Base-by-base conservation (phyloP, 2,888 invertebrate genomes). In the Zygothrica quintamaculata region DNA sequence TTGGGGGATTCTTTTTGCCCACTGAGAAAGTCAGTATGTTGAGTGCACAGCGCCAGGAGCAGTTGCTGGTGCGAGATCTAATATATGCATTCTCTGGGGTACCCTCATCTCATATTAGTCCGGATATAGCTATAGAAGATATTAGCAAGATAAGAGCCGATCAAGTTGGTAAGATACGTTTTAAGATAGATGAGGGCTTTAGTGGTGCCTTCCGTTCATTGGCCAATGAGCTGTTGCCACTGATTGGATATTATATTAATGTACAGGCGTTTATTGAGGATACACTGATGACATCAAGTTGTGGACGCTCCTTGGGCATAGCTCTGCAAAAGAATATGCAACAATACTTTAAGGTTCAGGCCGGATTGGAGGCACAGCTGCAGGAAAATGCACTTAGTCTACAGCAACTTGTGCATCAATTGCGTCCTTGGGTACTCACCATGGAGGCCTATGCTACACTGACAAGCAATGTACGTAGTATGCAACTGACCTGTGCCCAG, bases 81-180 rank as follows among this genome's bases (percentile, higher is more conserved):
- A 84, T 82, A 11, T 84, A 84, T 3, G 75, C 81, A 1, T 77
- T 82, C 7, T 81, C 84, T 1, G 82, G 82, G 0, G 82, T 82
- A 3, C 82, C 82, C 2, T 50, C 79, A 0, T 37, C 77, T 0
- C 62, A 84, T 40, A 76, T 82, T 0, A 60, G 40, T 0, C 65
- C 76, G 1, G 84, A 81, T 1, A 22, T 75, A 1, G n/a, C 47
- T 0, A 0, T 58, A 1, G 66, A 75, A 0, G 16, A 74, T 7
- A 44, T 73, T 1, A 25, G 51, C 0, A 13, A 52, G n/a, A 40
- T 81, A 33, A 46, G 18, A 1, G 33, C 52, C 0, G 31, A 59
- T 6, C 65, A 81, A 11, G 58, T 82, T n/a, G 60, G 57, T 3
- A 50, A 51, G 11, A 57, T 82, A 3, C 64, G 58, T 15, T 82